Evolutionary conservation across 2,888 invertebrate genomes (phyloP), one percentile per base, ranked within the genome.

Genomic region (Spicauda simplicius): DNA sequence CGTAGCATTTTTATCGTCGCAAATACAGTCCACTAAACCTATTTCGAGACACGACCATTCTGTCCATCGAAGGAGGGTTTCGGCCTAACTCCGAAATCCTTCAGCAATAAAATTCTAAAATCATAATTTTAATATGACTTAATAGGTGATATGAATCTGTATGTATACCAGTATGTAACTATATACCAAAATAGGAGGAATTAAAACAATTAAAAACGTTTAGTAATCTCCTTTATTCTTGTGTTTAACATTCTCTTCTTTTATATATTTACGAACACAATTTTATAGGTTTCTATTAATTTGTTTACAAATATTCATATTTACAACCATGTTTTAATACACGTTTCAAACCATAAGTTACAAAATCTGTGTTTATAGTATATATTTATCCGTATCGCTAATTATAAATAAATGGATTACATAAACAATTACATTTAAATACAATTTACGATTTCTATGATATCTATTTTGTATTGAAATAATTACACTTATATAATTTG

Each of bases 231-330:
- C 41, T 65, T 65, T 65, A 65, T 65, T 65, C 45, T 30, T 54
- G 60, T 60, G 37, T 67, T 67, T 67, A 67, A 62, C 62, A 67
- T 67, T 62, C 12, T 56, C 52, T 57, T 57, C 37, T 8, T 62
- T 67, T 67, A 62, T 62, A 67, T 62, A 62, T 57, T 67, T 55
- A 67, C 62, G 67, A 67, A 67, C 67, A 62, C 67, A 67, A 57
- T 61, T 65, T 67, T 62, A 67, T 62, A 57, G 7, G 16, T 67
- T 67, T 70, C 62, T 73, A 68, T 72, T 72, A 72, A 57, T 69
- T 45, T 68, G 59, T 69, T 71, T 72, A 72, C 66, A 73, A 73
- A 71, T 70, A 69, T 64, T 68, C 72, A 69, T 72, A 74, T 74
- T 73, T 74, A 75, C 74, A 75, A 69, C 64, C 58, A 62, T 70